Evolutionary conservation across 1,140 invertebrate species (phyloP).

Genomic region (Ceratitis capitata): DNA sequence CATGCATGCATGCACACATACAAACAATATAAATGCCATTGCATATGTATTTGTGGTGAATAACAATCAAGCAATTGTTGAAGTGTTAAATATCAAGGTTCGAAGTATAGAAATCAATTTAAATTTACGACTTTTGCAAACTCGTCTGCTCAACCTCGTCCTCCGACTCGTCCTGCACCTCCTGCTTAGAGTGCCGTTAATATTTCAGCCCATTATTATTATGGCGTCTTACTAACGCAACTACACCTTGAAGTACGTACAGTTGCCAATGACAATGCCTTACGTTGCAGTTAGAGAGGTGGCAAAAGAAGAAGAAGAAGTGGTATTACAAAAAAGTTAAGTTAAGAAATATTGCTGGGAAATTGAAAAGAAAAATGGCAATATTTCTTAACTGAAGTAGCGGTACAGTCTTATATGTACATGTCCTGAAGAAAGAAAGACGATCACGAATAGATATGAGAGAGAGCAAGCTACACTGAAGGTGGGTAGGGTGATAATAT

Average conservation of each 20-base stretch:
- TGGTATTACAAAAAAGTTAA: neutral
- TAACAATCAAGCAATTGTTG: neutral
- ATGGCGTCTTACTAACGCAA: neutral
- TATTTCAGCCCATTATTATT: neutral
- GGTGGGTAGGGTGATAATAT: neutral
- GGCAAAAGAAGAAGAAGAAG: too few species aligned
- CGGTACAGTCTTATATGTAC: too few species aligned
- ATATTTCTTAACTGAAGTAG: neutral
- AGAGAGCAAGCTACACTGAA: neutral
- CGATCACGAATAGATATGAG: neutral
- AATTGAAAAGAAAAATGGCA: neutral
- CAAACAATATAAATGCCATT: neutral
- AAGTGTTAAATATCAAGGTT: neutral
- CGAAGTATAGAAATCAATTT: constrained; percentile 18
- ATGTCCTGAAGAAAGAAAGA: too few species aligned
- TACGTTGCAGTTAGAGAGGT: too few species aligned
- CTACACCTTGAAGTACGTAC: neutral
- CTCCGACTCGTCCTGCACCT: too few species aligned
- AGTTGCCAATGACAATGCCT: neutral
- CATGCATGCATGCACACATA: neutral
- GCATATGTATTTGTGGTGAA: neutral
- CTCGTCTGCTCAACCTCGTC: neutral
- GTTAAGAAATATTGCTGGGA: neutral
- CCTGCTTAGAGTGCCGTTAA: neutral
- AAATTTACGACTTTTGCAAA: constrained; percentile 17